These are phyloP conservation scores for Sorex maritimensis DNA, from an alignment of 2,797 vertebrate species.

Conservation along the genomic window DNA sequence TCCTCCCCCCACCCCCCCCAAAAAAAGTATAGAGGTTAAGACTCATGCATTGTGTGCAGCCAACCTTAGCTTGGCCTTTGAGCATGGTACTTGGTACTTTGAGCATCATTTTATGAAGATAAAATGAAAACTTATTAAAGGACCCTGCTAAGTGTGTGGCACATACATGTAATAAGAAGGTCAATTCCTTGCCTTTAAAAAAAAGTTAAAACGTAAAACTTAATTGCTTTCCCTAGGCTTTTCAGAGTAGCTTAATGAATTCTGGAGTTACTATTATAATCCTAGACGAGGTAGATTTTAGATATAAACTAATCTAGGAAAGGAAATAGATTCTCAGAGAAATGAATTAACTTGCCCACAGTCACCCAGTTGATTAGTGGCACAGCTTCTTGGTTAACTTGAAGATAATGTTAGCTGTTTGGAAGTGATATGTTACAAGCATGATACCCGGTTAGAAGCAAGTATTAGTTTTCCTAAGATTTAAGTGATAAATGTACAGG, in stretches of 20 bases:
- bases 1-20: too few relatives aligned
- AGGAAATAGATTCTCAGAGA: conserved; percentile 55
- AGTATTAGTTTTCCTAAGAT: conserved; percentile 8
- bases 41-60: too few relatives aligned
- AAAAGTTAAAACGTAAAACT: background rate
- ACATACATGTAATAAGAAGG: too few relatives aligned
- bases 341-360: conserved; percentile 41
- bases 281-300: conserved; percentile 1
- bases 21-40: too few relatives aligned
- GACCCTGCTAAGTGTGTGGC: too few relatives aligned
- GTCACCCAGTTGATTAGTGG: conserved; percentile 28
- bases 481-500: background rate
- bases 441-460: background rate
- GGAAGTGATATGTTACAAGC: background rate
- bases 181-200: too few relatives aligned
- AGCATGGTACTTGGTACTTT: too few relatives aligned
- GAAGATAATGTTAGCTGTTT: background rate
- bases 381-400: background rate
- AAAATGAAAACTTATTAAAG: background rate
- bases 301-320: conserved; percentile 37
- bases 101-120: too few relatives aligned
- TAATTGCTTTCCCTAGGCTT: background rate
- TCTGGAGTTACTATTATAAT: conserved; percentile 32
- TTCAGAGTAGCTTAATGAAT: conserved; percentile 54
- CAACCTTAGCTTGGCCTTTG: too few relatives aligned